A percentile compares a stretch with the other conserved stretches of the same genome.
phyloP scores from a whole-genome alignment of 2,797 vertebrate species.

The Yasuhikotakia modesta region DNA sequence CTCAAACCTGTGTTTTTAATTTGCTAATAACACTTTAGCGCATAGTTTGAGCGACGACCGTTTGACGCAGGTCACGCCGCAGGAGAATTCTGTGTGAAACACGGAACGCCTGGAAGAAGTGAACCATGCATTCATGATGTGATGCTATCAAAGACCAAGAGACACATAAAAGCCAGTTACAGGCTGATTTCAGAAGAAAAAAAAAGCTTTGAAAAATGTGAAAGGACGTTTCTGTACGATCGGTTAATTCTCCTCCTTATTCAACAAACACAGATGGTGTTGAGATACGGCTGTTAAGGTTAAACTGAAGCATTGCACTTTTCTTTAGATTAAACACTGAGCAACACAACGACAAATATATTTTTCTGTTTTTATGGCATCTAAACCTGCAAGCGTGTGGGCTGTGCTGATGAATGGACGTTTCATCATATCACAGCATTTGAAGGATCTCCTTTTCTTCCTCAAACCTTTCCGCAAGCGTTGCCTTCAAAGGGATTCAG shows the following conservation, averaged over 20 bases:
- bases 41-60: background rate
- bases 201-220: background rate
- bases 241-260: constrained; percentile 4
- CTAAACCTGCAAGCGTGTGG: constrained; percentile 17
- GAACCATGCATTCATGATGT: constrained; percentile 2
- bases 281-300: constrained; percentile 21
- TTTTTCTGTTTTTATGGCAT: background rate
- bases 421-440: constrained; percentile 27
- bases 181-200: constrained; percentile 10
- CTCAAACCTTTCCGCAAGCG: background rate
- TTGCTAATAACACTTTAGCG: constrained; percentile 2
- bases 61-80: background rate
- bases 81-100: constrained; percentile 23
- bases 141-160: background rate
- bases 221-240: background rate
- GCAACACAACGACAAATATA: constrained; percentile 2
- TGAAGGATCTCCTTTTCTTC: background rate
- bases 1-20: constrained; percentile 19
- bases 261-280: background rate
- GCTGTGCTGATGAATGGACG: background rate
- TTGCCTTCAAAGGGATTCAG: background rate
- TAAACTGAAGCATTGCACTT: constrained; percentile 19
- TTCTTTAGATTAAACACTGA: constrained; percentile 12
- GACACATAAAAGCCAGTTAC: constrained; percentile 13
- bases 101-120: constrained; percentile 7